phyloP scores from a whole-genome alignment of 1,140 invertebrate species.

The Papilio polyxenes region DNA sequence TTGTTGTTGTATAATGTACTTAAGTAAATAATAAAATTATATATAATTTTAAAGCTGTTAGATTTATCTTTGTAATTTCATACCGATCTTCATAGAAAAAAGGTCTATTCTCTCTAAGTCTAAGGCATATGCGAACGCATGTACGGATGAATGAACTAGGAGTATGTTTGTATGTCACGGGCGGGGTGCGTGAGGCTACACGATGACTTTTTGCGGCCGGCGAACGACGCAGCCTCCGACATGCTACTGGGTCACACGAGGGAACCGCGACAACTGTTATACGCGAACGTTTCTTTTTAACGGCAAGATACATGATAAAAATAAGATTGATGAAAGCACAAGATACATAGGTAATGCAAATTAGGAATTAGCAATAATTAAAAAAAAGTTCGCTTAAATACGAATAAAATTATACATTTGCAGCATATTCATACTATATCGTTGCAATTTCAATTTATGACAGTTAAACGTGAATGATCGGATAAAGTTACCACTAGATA shows the following conservation, averaged over 20 bases:
- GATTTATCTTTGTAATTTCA: too few relatives aligned
- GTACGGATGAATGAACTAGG: constrained; percentile 21
- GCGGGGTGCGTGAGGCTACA: constrained; percentile 31
- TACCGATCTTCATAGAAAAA: too few relatives aligned
- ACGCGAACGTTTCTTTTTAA: background rate
- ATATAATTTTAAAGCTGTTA: too few relatives aligned
- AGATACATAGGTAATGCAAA: too few relatives aligned
- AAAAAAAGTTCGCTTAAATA: too few relatives aligned
- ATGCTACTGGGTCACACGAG: constrained; percentile 22
- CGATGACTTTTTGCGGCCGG: background rate
- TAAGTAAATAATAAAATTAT: too few relatives aligned
- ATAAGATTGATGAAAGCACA: too few relatives aligned
- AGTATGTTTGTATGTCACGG: constrained; percentile 15
- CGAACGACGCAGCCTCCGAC: constrained; percentile 1
- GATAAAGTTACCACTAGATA: background rate
- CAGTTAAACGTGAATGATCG: background rate
- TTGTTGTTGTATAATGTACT: too few relatives aligned
- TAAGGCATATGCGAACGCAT: background rate
- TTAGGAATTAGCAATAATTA: too few relatives aligned
- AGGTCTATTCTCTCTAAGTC: background rate
- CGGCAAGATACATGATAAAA: background rate
- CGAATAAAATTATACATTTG: too few relatives aligned
- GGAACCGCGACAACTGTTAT: background rate
- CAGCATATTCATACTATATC: background rate
- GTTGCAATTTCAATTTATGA: background rate